Conservation (phyloP, 2,888 invertebrate species). For the Troides helena region DNA sequence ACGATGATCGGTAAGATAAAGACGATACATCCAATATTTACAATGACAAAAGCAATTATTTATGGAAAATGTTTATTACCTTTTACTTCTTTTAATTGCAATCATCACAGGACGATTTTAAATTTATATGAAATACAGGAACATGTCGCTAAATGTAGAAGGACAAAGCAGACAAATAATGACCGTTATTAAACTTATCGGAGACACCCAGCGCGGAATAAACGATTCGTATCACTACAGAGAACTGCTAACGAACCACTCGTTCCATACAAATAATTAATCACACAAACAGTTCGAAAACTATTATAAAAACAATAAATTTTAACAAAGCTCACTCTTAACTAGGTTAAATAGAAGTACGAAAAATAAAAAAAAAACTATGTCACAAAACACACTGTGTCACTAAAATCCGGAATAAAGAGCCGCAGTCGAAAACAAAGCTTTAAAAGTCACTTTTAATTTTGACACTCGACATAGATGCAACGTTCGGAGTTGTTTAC, state of each 20-base stretch:
- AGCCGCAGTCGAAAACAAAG: conserved; percentile 26
- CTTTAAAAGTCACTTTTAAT: conserved; percentile 48
- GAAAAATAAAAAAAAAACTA: conserved; percentile 11
- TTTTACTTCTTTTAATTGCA: neutral
- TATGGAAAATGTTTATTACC: neutral
- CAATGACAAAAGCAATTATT: neutral
- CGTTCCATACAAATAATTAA: neutral
- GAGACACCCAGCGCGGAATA: conserved; percentile 6
- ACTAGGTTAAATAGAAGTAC: conserved; percentile 8
- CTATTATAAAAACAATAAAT: neutral
- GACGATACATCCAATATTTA: no score
- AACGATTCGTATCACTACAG: conserved; percentile 12
- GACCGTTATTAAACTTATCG: conserved; percentile 22
- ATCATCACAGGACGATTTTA: conserved; percentile 3
- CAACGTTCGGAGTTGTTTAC: conserved; percentile 19
- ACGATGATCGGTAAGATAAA: no score
- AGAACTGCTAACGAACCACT: conserved; percentile 6
- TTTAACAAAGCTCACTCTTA: conserved; percentile 5
- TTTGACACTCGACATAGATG: conserved; percentile 55
- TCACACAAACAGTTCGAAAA: neutral
- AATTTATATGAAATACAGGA: neutral
- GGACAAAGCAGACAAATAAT: conserved; percentile 23
- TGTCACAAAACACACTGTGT: conserved; percentile 11
- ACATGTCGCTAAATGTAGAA: conserved; percentile 1
- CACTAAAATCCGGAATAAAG: conserved; percentile 12